Evolutionary conservation across 2,888 invertebrate genomes (phyloP).

Genomic region (Abrostola triplasia): DNA sequence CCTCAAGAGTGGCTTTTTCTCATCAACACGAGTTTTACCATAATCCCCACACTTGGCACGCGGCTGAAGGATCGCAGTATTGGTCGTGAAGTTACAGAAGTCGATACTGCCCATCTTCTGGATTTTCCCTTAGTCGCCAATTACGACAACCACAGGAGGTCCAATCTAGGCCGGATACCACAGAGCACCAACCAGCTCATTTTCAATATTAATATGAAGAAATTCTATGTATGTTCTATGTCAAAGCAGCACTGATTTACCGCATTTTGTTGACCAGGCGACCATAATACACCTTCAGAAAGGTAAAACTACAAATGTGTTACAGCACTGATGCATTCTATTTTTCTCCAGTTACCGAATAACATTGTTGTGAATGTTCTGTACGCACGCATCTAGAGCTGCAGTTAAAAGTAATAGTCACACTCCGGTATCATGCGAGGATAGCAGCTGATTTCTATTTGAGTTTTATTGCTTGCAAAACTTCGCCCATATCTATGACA

Average conservation of each 20-base stretch:
- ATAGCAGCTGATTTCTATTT: background rate
- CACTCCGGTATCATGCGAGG: constrained; percentile 21
- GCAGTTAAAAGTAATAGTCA: constrained; percentile 42
- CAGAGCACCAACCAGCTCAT: no score
- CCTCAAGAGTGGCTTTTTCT: no score
- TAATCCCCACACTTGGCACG: no score
- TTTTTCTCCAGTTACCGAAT: constrained; percentile 9
- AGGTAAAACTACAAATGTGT: background rate
- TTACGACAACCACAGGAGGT: no score
- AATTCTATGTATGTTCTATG: background rate
- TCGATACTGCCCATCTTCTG: no score
- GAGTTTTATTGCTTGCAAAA: no score
- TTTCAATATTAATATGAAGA: background rate
- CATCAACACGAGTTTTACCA: background rate
- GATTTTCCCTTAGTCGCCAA: no score
- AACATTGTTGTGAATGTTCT: constrained; percentile 6
- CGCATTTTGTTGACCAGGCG: background rate
- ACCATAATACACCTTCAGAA: background rate
- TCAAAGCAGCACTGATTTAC: no score
- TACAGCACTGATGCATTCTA: constrained; percentile 6
- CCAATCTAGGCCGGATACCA: no score
- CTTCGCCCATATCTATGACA: no score
- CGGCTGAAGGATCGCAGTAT: no score
- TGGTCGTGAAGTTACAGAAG: no score
- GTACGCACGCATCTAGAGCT: constrained; percentile 25